Conservation (phyloP, 1,140 invertebrate species). For the Bombus sylvicola region DNA sequence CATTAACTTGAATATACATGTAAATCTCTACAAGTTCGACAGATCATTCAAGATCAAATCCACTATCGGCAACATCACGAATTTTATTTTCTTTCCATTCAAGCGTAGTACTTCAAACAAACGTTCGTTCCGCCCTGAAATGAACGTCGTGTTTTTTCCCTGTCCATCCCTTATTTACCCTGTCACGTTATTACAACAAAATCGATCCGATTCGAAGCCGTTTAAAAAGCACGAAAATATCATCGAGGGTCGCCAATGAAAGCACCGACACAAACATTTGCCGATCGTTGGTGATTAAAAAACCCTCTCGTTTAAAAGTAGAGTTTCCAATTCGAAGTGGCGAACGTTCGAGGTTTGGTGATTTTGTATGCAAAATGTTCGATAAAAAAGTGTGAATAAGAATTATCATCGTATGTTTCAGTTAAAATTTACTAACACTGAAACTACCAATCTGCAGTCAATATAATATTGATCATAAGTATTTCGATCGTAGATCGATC, state of each 20-base stretch:
- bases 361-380: neutral
- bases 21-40: too few species aligned
- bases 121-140: neutral
- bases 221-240: constrained; percentile 7
- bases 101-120: neutral
- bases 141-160: neutral
- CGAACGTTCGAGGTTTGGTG: neutral
- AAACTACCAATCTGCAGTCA: too few species aligned
- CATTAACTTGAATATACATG: too few species aligned
- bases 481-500: too few species aligned
- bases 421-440: too few species aligned
- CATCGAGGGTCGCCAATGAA: too few species aligned
- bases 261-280: constrained; percentile 9
- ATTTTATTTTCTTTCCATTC: neutral
- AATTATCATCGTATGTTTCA: neutral
- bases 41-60: neutral
- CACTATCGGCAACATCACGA: neutral
- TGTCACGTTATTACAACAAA: constrained; percentile 34
- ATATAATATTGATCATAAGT: too few species aligned
- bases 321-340: neutral
- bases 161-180: constrained; percentile 9
- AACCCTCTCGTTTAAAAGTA: neutral
- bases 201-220: neutral
- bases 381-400: neutral
- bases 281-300: constrained; percentile 22